phyloP scores from a whole-genome alignment of 2,113 vertebrate species.

The Sula dactylatra region DNA sequence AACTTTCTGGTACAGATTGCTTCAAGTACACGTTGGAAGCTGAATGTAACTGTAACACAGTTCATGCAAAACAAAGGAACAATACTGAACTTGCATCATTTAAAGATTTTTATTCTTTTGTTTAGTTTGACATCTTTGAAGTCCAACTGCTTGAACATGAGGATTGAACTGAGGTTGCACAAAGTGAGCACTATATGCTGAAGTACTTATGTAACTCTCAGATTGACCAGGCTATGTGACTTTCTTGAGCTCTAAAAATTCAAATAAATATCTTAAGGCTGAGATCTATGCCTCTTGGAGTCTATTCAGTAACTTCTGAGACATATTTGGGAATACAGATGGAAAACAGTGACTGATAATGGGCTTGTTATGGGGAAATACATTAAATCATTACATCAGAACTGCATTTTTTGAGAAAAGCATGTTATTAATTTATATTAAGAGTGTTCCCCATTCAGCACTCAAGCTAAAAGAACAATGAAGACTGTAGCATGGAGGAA shows the following conservation, averaged over 20 bases:
- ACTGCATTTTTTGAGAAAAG: not conserved
- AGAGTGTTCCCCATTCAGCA: not conserved
- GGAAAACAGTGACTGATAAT: not conserved
- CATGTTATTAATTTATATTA: not conserved
- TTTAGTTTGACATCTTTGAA: conserved; percentile 2
- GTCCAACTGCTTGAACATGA: not conserved
- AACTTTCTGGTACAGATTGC: not conserved
- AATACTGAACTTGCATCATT: not conserved
- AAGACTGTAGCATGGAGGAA: not conserved
- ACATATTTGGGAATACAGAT: not conserved
- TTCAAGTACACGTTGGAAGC: conserved; percentile 9
- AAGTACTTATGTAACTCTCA: not conserved
- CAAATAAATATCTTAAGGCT: not conserved
- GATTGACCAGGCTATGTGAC: not conserved
- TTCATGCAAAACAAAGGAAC: conserved; percentile 35
- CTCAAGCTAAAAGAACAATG: not conserved
- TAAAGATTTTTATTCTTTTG: not conserved
- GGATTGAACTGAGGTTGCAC: not conserved
- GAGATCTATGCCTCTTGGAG: not conserved
- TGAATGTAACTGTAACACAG: conserved; percentile 2
- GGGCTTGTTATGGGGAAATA: not conserved
- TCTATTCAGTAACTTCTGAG: not conserved
- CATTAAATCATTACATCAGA: not conserved
- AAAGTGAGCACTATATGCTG: not conserved
- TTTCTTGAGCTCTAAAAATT: conserved; percentile 1